Conservation (phyloP, 2,888 invertebrate genomes). For the Drosophila neotestacea region DNA sequence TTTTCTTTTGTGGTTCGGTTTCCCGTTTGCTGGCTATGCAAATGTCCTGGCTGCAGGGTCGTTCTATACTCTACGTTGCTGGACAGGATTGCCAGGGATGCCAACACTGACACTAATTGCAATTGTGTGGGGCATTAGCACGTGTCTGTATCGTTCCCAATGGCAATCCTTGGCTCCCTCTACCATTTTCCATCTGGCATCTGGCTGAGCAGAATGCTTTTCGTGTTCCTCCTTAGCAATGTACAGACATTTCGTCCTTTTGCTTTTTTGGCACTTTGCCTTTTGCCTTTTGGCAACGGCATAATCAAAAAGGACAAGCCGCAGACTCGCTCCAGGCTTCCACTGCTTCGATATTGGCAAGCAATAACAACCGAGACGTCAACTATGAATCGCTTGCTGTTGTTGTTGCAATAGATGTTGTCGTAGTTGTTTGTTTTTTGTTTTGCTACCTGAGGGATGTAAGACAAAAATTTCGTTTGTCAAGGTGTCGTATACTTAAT, state of each 20-base stretch:
- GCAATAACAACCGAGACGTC: slow-evolving; percentile 48
- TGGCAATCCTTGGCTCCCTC: slow-evolving; percentile 20
- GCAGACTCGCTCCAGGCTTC: slow-evolving; percentile 32
- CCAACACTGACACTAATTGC: slow-evolving; percentile 76
- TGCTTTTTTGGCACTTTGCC: slow-evolving; percentile 56
- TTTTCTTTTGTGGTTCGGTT: slow-evolving; percentile 67
- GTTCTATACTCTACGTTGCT: slow-evolving; percentile 22
- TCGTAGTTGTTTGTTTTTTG: slow-evolving; percentile 6
- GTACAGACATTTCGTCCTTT: slow-evolving; percentile 29
- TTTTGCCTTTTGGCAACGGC: slow-evolving; percentile 63
- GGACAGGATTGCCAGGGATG: slow-evolving; percentile 35
- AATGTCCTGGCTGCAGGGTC: slow-evolving; percentile 50
- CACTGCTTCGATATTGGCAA: slow-evolving; percentile 63
- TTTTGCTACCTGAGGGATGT: slow-evolving; percentile 34
- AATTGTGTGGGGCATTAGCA: slow-evolving; percentile 78
- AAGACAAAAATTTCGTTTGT: slow-evolving; percentile 37
- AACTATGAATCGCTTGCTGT: slow-evolving; percentile 24
- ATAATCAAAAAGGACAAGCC: slow-evolving; percentile 75
- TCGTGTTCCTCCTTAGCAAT: slow-evolving; percentile 32
- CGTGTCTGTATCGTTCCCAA: slow-evolving; percentile 62
- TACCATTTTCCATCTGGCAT: background rate
- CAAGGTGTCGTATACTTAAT: slow-evolving; percentile 37
- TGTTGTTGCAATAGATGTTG: background rate
- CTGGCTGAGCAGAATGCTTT: slow-evolving; percentile 55
- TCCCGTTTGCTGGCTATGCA: slow-evolving; percentile 50